phyloP scores from a whole-genome alignment of 2,113 vertebrate species.

The Leptosomus discolor region DNA sequence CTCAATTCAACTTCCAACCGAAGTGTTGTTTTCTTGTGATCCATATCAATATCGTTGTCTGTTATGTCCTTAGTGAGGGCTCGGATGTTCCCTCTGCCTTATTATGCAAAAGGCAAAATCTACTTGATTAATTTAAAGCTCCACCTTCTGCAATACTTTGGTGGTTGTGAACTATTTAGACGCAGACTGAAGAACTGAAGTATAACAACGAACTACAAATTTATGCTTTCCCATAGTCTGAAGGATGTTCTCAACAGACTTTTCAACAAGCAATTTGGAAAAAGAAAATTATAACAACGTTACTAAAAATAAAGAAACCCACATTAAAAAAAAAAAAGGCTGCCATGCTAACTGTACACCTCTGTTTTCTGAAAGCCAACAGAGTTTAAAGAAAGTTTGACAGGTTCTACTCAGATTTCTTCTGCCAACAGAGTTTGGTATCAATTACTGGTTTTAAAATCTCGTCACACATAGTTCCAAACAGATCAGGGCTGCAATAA shows the following conservation, averaged over 20 bases:
- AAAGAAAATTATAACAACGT: not conserved
- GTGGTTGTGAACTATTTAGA: not conserved
- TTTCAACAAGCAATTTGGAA: not conserved
- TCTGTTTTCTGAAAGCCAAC: not conserved
- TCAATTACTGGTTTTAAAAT: not conserved
- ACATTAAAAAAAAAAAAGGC: not conserved
- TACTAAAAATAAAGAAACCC: not conserved
- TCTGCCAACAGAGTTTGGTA: not conserved
- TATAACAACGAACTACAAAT: not conserved
- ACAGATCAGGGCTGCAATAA: not conserved
- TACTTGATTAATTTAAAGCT: not conserved
- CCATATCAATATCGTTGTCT: not conserved
- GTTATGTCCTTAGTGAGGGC: not conserved
- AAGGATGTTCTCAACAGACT: not conserved
- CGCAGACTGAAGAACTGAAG: not conserved
- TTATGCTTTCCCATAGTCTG: not conserved
- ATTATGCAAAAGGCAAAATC: not conserved
- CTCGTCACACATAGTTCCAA: not conserved
- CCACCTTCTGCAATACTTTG: not conserved
- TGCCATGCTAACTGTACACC: rapidly evolving
- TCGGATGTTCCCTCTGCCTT: not conserved
- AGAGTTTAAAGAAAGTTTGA: not conserved
- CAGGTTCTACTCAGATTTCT: not conserved
- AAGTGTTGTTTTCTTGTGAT: not conserved
- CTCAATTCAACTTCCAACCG: not conserved